A percentile compares a stretch with the other conserved stretches of the same genome.
Evolutionary conservation across 2,113 vertebrate genomes (phyloP).

Genomic region (Oncorhynchus kisutch): DNA sequence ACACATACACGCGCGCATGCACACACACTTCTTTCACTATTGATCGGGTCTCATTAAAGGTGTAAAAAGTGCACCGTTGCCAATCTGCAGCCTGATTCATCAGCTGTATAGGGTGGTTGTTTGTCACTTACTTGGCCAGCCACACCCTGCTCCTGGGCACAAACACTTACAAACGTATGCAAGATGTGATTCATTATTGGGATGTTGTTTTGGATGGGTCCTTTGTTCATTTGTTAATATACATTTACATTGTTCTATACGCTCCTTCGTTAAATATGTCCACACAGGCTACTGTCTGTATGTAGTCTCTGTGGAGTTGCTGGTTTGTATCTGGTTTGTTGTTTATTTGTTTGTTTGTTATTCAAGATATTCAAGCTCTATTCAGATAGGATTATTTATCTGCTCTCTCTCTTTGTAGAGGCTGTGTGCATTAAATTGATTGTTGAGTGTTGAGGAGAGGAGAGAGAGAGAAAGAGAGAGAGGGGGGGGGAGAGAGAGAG

Average conservation of each 20-base stretch:
- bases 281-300: too few relatives aligned
- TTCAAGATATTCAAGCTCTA: conserved; percentile 39
- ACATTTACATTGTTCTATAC: too few relatives aligned
- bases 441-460: conserved; percentile 55
- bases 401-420: conserved; percentile 47
- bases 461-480: conserved; percentile 22
- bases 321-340: too few relatives aligned
- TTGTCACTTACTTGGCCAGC: conserved; percentile 30
- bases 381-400: conserved; percentile 24
- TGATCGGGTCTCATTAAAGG: conserved; percentile 55
- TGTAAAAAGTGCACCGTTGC: conserved; percentile 44
- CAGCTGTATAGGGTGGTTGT: conserved; percentile 16
- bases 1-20: too few relatives aligned
- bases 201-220: too few relatives aligned
- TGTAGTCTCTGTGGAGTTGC: too few relatives aligned
- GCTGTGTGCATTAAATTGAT: conserved; percentile 66
- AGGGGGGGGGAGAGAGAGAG: too few relatives aligned
- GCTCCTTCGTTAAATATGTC: too few relatives aligned
- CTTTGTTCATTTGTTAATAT: too few relatives aligned
- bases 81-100: conserved; percentile 35
- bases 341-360: too few relatives aligned
- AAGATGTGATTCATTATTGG: not conserved
- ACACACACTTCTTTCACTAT: conserved; percentile 22
- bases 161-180: conserved; percentile 7
- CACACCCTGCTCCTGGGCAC: conserved; percentile 25